A percentile compares a stretch with the other conserved stretches of the same genome.
These are phyloP conservation scores for Megalops atlanticus DNA, from an alignment of 2,113 vertebrate species.

Conservation along the genomic window DNA sequence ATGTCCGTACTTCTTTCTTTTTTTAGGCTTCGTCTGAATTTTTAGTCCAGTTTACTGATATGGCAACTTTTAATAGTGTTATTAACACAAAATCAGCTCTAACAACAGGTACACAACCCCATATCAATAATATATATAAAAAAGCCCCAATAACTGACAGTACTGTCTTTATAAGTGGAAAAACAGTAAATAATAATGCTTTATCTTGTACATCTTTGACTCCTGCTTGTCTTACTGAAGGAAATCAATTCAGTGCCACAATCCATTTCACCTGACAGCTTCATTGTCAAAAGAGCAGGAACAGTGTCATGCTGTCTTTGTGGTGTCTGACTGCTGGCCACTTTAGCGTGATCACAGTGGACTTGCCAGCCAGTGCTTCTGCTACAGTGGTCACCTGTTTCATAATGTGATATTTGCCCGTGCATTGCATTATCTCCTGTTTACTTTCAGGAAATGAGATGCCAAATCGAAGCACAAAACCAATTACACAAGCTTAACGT, in stretches of 20 bases:
- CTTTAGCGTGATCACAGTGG: background rate
- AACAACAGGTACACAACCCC: background rate
- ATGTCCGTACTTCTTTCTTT: background rate
- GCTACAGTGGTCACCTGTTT: background rate
- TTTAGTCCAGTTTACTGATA: background rate
- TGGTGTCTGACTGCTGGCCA: background rate
- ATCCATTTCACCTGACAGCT: background rate
- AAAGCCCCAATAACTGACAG: too few relatives aligned
- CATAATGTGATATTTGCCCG: constrained; percentile 31
- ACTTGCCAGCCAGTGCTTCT: background rate
- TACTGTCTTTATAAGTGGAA: too few relatives aligned
- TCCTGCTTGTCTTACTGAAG: background rate
- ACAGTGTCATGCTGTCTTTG: constrained; percentile 9
- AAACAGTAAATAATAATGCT: too few relatives aligned
- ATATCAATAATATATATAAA: too few relatives aligned
- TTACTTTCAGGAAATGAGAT: constrained; percentile 36
- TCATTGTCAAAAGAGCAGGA: background rate
- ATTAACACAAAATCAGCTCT: background rate
- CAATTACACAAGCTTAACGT: constrained; percentile 38
- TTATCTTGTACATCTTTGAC: background rate
- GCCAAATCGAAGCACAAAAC: constrained; percentile 41
- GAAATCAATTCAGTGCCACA: background rate
- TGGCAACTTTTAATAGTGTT: background rate
- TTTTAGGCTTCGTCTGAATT: background rate
- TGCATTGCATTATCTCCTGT: constrained; percentile 36